These are phyloP conservation scores for Orius laevigatus DNA, from an alignment of 1,140 invertebrate genomes.

Conservation along the genomic window DNA sequence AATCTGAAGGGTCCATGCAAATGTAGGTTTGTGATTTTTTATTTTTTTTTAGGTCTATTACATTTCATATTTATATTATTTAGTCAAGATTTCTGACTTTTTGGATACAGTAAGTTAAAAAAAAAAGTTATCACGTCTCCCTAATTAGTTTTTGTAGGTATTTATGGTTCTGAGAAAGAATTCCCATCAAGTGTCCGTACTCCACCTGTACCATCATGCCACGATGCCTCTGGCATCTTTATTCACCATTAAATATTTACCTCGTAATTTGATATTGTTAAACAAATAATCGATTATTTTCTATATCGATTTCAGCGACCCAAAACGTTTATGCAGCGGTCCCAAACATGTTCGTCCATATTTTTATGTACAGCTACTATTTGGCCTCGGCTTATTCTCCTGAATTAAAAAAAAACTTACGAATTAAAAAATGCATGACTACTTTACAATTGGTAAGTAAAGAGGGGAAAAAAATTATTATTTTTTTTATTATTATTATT, in stretches of 20 bases:
- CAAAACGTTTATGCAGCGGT: constrained; percentile 30
- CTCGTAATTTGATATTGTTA: constrained; percentile 34
- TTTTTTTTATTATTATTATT: constrained; percentile 53
- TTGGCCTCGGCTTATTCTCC: constrained; percentile 35
- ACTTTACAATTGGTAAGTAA: constrained; percentile 43
- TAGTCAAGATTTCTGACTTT: constrained; percentile 19
- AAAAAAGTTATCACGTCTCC: background rate
- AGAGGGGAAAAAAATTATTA: constrained; percentile 22
- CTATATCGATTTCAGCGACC: constrained; percentile 27
- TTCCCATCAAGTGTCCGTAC: constrained; percentile 61
- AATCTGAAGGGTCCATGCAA: no score
- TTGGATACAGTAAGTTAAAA: constrained; percentile 24
- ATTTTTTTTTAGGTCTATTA: constrained; percentile 15
- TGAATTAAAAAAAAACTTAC: constrained; percentile 38
- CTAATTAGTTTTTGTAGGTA: constrained; percentile 1
- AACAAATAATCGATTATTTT: no score
- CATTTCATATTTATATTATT: constrained; percentile 19
- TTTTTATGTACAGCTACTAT: constrained; percentile 66
- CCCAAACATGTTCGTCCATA: constrained; percentile 38
- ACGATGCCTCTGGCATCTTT: constrained; percentile 54
- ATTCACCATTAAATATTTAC: constrained; percentile 40
- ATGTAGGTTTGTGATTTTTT: no score
- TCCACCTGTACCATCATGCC: constrained; percentile 77
- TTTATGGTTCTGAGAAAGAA: constrained; percentile 70
- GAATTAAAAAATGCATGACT: constrained; percentile 60